phyloP scores from a whole-genome alignment of 2,888 invertebrate species.

The Microplitis deprimator region DNA sequence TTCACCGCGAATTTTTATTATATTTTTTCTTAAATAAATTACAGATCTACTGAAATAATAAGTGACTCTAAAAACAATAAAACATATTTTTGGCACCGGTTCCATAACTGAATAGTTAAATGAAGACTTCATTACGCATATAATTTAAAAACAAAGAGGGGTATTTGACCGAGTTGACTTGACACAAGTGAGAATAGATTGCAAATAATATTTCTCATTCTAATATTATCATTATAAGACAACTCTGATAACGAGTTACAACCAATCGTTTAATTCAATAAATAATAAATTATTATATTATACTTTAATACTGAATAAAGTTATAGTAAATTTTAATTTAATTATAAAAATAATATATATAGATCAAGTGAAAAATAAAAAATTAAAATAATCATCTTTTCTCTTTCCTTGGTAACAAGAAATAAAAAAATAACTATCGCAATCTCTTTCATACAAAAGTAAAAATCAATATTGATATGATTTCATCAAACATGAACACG shows the following conservation, averaged over 20 bases:
- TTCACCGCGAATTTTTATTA: neutral
- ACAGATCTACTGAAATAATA: neutral
- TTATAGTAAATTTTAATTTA: neutral
- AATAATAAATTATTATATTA: neutral
- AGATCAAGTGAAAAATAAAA: neutral
- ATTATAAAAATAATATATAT: neutral
- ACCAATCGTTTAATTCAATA: neutral
- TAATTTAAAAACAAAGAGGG: constrained; percentile 20
- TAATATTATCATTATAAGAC: constrained; percentile 23
- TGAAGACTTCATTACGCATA: neutral
- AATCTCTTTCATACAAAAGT: constrained; percentile 7
- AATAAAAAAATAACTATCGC: neutral
- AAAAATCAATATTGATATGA: constrained; percentile 15
- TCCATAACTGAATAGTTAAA: neutral
- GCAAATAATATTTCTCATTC: neutral
- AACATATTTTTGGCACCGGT: neutral
- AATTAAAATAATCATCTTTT: neutral
- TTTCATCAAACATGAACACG: constrained; percentile 7
- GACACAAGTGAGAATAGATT: neutral
- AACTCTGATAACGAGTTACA: constrained; percentile 14
- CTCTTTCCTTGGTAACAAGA: neutral
- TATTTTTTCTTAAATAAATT: neutral
- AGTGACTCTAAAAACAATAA: neutral
- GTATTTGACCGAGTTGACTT: constrained; percentile 16
- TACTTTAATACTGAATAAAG: neutral